Conservation (phyloP, 2,797 vertebrate genomes). For the Halcyon leucocephala region DNA sequence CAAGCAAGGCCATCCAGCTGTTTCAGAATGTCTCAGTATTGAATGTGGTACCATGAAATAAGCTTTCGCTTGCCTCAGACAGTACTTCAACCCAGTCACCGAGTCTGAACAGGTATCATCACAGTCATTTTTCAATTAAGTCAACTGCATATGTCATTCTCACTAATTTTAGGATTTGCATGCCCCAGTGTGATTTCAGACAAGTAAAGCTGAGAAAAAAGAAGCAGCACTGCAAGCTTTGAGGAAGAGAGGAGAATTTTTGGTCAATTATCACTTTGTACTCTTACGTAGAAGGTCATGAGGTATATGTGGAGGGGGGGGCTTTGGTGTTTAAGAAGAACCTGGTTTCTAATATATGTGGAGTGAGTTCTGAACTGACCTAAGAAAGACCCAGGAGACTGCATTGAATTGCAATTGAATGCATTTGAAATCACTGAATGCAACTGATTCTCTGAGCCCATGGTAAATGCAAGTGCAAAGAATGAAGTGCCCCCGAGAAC, state of each 20-base stretch:
- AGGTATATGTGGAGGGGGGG: fast-evolving
- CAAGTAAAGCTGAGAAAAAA: not conserved
- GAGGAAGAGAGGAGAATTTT: not conserved
- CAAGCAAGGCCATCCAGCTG: not conserved
- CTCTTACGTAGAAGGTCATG: not conserved
- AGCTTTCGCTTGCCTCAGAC: not conserved
- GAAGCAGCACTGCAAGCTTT: not conserved
- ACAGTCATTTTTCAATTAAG: not conserved
- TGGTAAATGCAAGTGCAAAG: not conserved
- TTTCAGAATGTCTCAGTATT: not conserved
- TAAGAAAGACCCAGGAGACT: not conserved
- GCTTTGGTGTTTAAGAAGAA: not conserved
- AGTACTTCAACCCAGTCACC: not conserved
- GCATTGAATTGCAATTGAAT: too few species aligned
- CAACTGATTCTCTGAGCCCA: not conserved
- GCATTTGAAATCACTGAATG: not conserved
- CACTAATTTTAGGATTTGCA: not conserved
- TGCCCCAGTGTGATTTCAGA: not conserved
- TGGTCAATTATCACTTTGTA: not conserved
- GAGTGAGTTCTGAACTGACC: not conserved
- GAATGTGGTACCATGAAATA: not conserved
- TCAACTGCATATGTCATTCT: not conserved
- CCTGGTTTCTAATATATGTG: not conserved
- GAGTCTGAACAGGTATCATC: not conserved
- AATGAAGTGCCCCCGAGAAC: not conserved